Percentiles rank a stretch among this genome's conserved stretches.
phyloP scores from a whole-genome alignment of 2,113 vertebrate genomes.

The Rhinoptilus africanus region DNA sequence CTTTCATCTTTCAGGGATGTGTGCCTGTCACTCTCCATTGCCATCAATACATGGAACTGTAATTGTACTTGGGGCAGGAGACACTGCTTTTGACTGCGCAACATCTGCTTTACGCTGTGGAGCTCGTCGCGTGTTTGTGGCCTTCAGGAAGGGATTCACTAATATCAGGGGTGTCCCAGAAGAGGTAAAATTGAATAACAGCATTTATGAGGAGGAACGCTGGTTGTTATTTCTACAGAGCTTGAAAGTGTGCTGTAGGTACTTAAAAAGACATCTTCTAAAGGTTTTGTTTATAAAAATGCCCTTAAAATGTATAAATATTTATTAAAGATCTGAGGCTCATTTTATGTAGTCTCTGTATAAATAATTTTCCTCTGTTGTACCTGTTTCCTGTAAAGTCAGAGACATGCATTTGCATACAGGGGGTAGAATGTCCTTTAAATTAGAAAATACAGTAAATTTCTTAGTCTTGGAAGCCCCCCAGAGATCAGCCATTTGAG shows the following conservation, averaged over 20 bases:
- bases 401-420: not conserved
- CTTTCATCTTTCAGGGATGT: constrained; percentile 87
- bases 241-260: not conserved
- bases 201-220: not conserved
- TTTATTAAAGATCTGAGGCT: not conserved
- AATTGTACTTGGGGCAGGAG: constrained; percentile 92
- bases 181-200: constrained; percentile 78
- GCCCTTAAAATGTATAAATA: not conserved
- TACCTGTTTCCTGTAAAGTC: not conserved
- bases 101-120: constrained; percentile 94
- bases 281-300: not conserved
- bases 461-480: not conserved
- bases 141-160: constrained; percentile 92
- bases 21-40: constrained; percentile 81
- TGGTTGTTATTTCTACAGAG: not conserved
- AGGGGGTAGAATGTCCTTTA: not conserved
- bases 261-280: not conserved
- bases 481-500: not conserved
- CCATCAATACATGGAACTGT: constrained; percentile 85
- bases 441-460: not conserved
- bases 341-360: not conserved
- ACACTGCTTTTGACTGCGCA: constrained; percentile 96
- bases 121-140: constrained; percentile 86
- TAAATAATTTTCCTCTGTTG: not conserved
- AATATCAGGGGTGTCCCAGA: constrained; percentile 91